Evolutionary conservation across 1,140 invertebrate genomes (phyloP), one percentile per base, ranked within the genome.

Genomic region (Sminthurides bifidus): DNA sequence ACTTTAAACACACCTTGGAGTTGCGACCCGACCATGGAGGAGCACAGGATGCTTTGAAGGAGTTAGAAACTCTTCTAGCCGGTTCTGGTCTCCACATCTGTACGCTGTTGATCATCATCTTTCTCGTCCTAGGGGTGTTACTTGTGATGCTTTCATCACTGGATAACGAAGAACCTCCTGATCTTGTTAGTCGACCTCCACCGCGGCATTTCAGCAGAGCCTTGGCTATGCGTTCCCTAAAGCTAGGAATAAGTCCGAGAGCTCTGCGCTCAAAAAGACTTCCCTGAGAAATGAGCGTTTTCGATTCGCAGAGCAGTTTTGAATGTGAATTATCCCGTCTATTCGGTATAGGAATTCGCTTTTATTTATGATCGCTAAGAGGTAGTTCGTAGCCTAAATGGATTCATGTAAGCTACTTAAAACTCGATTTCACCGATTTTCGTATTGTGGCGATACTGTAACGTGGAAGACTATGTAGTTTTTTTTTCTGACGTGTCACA

Each of bases 61-160:
- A 89, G 63, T 80, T 86, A 64, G 83, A 86, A 66, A 77, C 79
- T 61, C 75, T 82, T 65, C 82, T 84, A 15, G 76, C 80, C 57
- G 77, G 81, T 23, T 79, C 81, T 15, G 58, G 58, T 26, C 79
- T 85, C 63, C 83, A 87, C 65, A 75, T 83, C 49, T 88, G 88
- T 69, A 90, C 87, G 17, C 72, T 89, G 37, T 77, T 89, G 60
- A 89, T 90, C 66, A 89, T 91, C 61, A 75, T 88, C 57, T 85
- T 82, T 72, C 75, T 91, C 73, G 82, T 84, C 57, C 75, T 85
- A 67, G 82, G 81, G 24, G 85, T 89, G 40, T 74, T 89, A 24
- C 76, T 87, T 65, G 84, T 86, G 35, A 85, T 89, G 58, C 69
- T 88, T 21, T 84, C 83, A 38, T 85, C 81, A 23, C 74, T 82